Evolutionary conservation across 1,140 invertebrate species (phyloP).

Genomic region (Drosophila punjabiensis): DNA sequence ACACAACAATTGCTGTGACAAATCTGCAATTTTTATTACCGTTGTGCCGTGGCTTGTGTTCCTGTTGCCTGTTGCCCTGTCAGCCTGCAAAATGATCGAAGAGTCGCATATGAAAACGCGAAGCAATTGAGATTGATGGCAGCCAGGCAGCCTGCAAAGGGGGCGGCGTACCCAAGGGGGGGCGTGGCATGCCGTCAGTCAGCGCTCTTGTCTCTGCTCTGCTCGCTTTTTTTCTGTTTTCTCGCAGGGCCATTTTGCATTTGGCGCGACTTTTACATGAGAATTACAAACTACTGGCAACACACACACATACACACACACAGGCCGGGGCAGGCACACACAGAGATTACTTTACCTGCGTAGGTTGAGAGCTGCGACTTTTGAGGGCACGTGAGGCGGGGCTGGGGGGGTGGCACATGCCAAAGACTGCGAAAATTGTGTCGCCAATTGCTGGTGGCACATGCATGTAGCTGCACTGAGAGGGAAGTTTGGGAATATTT

Average conservation of each 20-base stretch:
- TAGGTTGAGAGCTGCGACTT: slow-evolving; percentile 50
- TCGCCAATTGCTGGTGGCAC: slow-evolving; percentile 63
- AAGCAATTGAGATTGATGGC: slow-evolving; percentile 83
- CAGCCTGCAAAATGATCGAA: slow-evolving; percentile 80
- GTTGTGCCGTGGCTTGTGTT: slow-evolving; percentile 50
- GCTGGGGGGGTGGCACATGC: slow-evolving; percentile 58
- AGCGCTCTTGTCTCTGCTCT: slow-evolving; percentile 29
- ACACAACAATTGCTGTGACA: slow-evolving; percentile 76
- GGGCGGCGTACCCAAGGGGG: slow-evolving; percentile 24
- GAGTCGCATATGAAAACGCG: slow-evolving; percentile 82
- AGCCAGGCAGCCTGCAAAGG: slow-evolving; percentile 36
- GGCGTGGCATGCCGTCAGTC: slow-evolving; percentile 60
- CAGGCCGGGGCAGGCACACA: neutral
- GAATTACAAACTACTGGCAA: slow-evolving; percentile 83
- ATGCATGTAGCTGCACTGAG: neutral
- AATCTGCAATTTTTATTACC: slow-evolving; percentile 81
- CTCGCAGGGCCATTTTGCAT: slow-evolving; percentile 79
- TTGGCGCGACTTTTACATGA: slow-evolving; percentile 82
- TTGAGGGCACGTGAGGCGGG: neutral
- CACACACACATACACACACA: slow-evolving; percentile 45
- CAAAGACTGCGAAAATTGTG: slow-evolving; percentile 77
- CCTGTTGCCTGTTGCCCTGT: slow-evolving; percentile 65
- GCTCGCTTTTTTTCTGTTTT: slow-evolving; percentile 17
- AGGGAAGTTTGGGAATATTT: neutral
- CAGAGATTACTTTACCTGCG: slow-evolving; percentile 56